Percentiles rank a stretch among this genome's conserved stretches.
These are phyloP conservation scores for Platysternon megacephalum DNA, from an alignment of 2,113 vertebrate genomes.

Conservation along the genomic window DNA sequence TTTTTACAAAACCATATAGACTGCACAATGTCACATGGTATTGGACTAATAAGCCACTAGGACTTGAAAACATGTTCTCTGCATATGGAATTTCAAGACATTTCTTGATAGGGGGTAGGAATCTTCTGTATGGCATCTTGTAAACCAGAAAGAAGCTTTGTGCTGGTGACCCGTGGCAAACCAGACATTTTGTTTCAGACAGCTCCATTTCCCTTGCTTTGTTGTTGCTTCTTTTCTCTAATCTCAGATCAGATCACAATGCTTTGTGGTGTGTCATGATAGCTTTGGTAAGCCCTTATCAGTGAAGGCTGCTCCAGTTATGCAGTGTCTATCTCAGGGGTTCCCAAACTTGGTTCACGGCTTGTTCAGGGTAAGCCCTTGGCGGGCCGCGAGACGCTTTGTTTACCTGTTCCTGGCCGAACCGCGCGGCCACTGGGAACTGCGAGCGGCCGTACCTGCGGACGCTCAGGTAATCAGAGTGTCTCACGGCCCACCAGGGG, in stretches of 20 bases:
- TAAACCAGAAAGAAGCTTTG: not conserved
- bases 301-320: not conserved
- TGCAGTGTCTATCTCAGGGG: not conserved
- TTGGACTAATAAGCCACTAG: not conserved
- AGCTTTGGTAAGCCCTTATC: not conserved
- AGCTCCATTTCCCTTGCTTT: not conserved
- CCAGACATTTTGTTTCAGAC: not conserved
- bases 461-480: too few species aligned
- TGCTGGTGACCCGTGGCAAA: conserved; percentile 14
- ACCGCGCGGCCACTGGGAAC: too few species aligned
- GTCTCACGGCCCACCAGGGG: too few species aligned
- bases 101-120: conserved; percentile 22
- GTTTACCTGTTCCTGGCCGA: too few species aligned
- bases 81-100: not conserved
- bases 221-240: not conserved
- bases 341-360: too few species aligned
- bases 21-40: too few species aligned
- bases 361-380: too few species aligned
- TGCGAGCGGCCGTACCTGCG: too few species aligned
- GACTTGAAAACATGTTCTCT: not conserved
- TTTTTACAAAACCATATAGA: too few species aligned
- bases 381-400: too few species aligned
- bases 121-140: not conserved
- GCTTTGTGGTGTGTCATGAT: not conserved
- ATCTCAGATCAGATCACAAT: conserved; percentile 15